phyloP scores from a whole-genome alignment of 1,140 invertebrate genomes.

The Drosophila ercepeae region DNA sequence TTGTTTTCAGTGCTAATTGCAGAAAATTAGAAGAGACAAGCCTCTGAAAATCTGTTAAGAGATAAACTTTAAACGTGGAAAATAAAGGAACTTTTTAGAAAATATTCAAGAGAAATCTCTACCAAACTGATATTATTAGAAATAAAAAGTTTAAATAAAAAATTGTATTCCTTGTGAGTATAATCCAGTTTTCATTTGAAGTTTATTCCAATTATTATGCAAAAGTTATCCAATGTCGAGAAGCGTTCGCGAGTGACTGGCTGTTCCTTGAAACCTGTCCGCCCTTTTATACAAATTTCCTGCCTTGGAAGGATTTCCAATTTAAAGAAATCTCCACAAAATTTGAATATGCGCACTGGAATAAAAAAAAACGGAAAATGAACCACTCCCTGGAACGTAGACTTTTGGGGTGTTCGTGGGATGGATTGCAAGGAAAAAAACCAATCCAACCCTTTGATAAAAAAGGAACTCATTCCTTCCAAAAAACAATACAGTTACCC shows the following conservation, averaged over 20 bases:
- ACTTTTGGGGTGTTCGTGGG: conserved; percentile 10
- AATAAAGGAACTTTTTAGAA: neutral
- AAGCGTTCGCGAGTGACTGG: conserved; percentile 36
- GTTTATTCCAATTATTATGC: conserved; percentile 9
- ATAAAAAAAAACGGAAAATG: conserved; percentile 32
- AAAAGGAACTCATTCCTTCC: conserved; percentile 1
- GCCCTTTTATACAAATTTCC: conserved; percentile 57
- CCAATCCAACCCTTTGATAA: conserved; percentile 61
- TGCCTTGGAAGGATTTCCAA: conserved; percentile 54
- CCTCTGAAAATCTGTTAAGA: neutral
- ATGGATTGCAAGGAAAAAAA: conserved; percentile 6
- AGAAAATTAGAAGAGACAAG: conserved; percentile 32
- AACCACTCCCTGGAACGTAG: conserved; percentile 10
- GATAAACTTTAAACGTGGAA: neutral
- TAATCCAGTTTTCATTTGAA: conserved; percentile 7
- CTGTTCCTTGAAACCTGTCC: neutral
- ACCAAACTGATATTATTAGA: neutral
- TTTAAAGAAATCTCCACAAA: conserved; percentile 47
- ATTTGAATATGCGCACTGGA: conserved; percentile 76
- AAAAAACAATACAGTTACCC: neutral
- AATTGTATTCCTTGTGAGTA: neutral
- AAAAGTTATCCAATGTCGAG: conserved; percentile 17
- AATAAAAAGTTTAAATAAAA: neutral
- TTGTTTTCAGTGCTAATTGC: conserved; percentile 25
- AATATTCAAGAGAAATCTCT: neutral